Conservation (phyloP, 2,888 invertebrate species). For the Platycnemis pennipes region DNA sequence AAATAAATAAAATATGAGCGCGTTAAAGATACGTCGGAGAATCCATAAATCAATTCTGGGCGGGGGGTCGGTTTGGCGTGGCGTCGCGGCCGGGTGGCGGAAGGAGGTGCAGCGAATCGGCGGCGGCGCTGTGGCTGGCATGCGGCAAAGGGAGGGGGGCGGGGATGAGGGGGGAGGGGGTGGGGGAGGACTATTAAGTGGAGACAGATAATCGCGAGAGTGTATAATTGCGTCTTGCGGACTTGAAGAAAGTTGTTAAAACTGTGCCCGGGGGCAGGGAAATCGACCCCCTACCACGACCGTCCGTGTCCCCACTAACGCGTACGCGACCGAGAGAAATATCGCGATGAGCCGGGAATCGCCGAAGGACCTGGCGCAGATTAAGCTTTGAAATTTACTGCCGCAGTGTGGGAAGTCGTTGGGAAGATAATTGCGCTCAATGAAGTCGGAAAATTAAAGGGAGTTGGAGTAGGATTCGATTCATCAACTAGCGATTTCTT, state of each 20-base stretch:
- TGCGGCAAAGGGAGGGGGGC: too few relatives aligned
- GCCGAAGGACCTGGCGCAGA: not conserved
- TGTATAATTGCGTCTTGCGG: not conserved
- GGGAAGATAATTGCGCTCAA: not conserved
- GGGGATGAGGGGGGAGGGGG: not conserved
- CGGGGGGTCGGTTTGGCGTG: not conserved
- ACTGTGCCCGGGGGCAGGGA: not conserved
- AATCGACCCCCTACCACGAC: not conserved
- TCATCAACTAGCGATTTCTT: not conserved
- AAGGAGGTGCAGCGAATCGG: not conserved
- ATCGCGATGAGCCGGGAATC: not conserved
- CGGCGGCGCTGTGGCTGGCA: not conserved
- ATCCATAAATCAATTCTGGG: constrained; percentile 10
- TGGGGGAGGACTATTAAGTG: not conserved
- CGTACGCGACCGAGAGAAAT: not conserved
- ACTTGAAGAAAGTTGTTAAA: not conserved
- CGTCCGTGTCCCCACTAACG: not conserved
- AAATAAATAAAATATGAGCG: constrained; percentile 31
- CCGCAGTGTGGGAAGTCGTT: not conserved
- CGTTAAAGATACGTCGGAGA: constrained; percentile 8
- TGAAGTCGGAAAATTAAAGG: not conserved
- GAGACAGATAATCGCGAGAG: not conserved
- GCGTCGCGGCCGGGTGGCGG: not conserved
- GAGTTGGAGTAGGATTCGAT: not conserved
- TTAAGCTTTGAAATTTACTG: not conserved